Percentiles rank a stretch among this genome's conserved stretches.
phyloP scores from a whole-genome alignment of 1,140 invertebrate species.

The Scylla paramamosain region DNA sequence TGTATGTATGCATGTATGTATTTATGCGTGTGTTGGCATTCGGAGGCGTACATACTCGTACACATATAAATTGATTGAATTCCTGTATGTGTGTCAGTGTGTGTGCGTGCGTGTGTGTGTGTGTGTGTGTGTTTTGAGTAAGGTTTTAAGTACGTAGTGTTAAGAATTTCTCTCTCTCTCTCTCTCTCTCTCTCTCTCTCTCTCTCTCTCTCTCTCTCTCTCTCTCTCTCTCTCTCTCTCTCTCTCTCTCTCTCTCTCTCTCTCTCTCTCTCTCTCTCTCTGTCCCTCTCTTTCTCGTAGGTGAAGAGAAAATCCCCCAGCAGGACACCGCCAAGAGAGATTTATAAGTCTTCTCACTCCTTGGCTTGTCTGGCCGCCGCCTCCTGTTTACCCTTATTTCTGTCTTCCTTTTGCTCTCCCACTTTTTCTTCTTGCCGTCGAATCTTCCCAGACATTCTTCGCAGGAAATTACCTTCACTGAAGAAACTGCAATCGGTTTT shows the following conservation, averaged over 20 bases:
- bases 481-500: neutral
- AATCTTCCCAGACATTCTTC: neutral
- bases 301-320: neutral
- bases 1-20: neutral
- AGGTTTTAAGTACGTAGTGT: no score
- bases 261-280: constrained; percentile 10
- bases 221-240: neutral
- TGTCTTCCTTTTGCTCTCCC: neutral
- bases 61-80: no score
- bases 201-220: neutral
- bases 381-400: neutral
- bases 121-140: no score
- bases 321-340: neutral
- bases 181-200: no score
- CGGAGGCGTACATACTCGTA: no score
- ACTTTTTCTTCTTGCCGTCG: neutral
- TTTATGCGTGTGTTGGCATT: neutral
- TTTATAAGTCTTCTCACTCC: neutral
- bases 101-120: constrained; percentile 1
- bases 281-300: neutral
- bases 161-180: no score
- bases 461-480: neutral
- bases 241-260: constrained; percentile 18
- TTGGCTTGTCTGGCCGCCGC: neutral
- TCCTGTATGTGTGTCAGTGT: neutral